These are phyloP conservation scores for Malurus leucopterus DNA, from an alignment of 2,797 vertebrate genomes.

Conservation along the genomic window DNA sequence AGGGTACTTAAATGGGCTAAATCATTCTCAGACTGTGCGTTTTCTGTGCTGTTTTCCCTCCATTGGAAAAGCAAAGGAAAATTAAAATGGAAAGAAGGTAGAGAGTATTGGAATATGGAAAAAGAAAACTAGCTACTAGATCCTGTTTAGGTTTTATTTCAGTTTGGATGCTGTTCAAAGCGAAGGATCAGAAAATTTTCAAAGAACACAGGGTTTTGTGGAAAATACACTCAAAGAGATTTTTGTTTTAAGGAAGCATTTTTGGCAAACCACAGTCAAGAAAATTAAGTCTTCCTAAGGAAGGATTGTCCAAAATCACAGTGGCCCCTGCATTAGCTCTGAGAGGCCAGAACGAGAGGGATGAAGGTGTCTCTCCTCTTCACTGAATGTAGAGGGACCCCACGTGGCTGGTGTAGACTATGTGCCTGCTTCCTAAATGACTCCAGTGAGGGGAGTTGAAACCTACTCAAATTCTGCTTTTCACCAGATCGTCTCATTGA, in stretches of 20 bases:
- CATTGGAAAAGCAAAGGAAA: not conserved
- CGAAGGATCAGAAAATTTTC: not conserved
- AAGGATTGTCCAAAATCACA: not conserved
- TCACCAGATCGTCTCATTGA: not conserved
- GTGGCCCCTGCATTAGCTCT: not conserved
- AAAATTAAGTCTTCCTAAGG: not conserved
- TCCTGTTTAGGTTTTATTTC: not conserved
- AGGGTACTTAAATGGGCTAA: not conserved
- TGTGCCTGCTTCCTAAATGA: not conserved
- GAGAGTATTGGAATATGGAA: not conserved
- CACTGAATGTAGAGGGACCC: conserved; percentile 56
- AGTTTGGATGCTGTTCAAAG: not conserved
- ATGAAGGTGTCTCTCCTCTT: not conserved
- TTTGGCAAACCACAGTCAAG: not conserved
- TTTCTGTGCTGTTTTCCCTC: not conserved
- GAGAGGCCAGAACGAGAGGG: not conserved
- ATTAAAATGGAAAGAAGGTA: not conserved
- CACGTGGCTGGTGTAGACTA: conserved; percentile 25
- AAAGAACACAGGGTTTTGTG: not conserved
- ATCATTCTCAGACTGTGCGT: not conserved
- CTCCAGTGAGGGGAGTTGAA: not conserved
- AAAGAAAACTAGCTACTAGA: not conserved
- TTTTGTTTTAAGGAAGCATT: not conserved
- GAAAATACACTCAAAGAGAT: not conserved
- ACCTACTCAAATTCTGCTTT: not conserved